A percentile compares a stretch with the other conserved stretches of the same genome.
These are phyloP conservation scores for Pygoscelis adeliae DNA, from an alignment of 2,113 vertebrate genomes.

Conservation along the genomic window DNA sequence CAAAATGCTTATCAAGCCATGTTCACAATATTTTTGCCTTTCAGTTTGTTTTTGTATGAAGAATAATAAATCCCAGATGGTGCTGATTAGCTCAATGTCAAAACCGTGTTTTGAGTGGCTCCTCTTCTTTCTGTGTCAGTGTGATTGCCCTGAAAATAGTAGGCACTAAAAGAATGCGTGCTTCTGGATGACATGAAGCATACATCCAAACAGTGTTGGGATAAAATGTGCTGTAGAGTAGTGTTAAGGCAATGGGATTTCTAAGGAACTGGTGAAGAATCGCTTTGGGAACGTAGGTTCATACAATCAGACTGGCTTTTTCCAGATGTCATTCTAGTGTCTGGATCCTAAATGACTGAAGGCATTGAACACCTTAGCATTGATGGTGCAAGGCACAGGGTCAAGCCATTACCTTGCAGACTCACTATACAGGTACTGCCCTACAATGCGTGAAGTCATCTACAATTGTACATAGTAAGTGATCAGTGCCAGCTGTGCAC, in stretches of 20 bases:
- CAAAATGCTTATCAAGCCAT: background rate
- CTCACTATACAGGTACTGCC: background rate
- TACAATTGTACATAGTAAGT: background rate
- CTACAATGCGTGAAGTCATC: background rate
- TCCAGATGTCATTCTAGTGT: background rate
- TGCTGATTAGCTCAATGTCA: background rate
- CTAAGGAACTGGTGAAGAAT: background rate
- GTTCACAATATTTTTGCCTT: background rate
- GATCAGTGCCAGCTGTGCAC: background rate
- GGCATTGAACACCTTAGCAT: background rate
- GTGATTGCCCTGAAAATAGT: background rate
- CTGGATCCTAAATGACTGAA: background rate
- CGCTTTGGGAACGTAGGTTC: background rate
- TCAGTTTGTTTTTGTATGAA: background rate
- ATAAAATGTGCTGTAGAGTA: background rate
- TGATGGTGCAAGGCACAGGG: background rate
- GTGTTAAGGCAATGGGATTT: background rate
- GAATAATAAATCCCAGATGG: background rate
- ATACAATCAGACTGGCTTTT: background rate
- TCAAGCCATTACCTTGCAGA: background rate
- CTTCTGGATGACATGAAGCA: background rate
- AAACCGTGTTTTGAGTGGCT: background rate
- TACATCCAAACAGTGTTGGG: background rate
- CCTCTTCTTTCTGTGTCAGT: background rate
- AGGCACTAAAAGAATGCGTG: background rate